Evolutionary conservation across 1,140 invertebrate species (phyloP).

Genomic region (Radopholus similis): DNA sequence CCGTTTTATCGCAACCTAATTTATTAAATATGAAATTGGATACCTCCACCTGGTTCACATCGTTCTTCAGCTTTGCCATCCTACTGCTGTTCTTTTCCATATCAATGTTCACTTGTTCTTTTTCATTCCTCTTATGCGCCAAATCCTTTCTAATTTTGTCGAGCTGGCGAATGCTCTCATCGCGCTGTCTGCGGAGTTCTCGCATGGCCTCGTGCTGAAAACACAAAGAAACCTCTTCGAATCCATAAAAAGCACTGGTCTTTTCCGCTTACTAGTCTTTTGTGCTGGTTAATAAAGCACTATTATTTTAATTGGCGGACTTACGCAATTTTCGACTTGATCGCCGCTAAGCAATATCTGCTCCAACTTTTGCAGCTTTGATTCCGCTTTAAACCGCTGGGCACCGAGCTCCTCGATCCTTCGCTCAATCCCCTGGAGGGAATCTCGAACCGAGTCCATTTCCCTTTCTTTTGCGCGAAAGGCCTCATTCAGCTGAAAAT

Average conservation of each 20-base stretch:
- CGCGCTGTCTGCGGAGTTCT: background rate
- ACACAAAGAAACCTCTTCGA: background rate
- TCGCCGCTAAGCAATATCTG: constrained; percentile 16
- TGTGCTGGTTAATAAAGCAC: background rate
- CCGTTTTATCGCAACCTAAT: background rate
- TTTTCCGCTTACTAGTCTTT: background rate
- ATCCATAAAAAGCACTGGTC: background rate
- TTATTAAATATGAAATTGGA: background rate
- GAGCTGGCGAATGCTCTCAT: background rate
- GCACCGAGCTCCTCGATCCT: background rate
- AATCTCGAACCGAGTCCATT: too few species aligned
- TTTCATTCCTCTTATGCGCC: constrained; percentile 1
- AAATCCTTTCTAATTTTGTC: background rate
- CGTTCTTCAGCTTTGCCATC: constrained; percentile 9
- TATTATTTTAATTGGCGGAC: background rate
- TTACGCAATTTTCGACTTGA: constrained; percentile 24
- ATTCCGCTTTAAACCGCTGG: background rate
- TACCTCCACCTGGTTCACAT: constrained; percentile 6
- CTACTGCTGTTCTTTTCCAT: background rate
- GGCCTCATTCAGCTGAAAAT: background rate
- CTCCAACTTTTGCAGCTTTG: constrained; percentile 27
- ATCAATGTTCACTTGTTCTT: background rate
- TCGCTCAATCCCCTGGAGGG: background rate
- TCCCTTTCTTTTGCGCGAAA: constrained; percentile 1
- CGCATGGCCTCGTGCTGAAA: background rate